phyloP scores from a whole-genome alignment of 2,888 invertebrate genomes.

The Phragmatobia fuliginosa region DNA sequence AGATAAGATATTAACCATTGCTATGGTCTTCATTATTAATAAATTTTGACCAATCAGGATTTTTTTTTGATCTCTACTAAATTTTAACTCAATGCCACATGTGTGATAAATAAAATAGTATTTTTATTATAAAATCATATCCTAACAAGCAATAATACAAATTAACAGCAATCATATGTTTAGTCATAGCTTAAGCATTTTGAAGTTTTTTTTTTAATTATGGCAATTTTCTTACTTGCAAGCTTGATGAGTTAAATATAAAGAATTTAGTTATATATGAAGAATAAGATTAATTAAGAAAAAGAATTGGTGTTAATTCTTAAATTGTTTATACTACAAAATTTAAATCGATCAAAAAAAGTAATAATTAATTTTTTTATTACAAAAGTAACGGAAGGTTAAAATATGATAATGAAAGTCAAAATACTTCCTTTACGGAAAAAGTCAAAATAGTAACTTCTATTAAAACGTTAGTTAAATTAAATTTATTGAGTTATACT shows the following conservation, averaged over 20 bases:
- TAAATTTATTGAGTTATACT: background rate
- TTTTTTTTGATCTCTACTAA: background rate
- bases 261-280: too few relatives aligned
- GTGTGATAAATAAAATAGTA: background rate
- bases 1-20: background rate
- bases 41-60: background rate
- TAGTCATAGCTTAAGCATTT: background rate
- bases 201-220: background rate
- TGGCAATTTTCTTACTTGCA: background rate
- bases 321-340: too few relatives aligned
- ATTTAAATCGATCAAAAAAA: too few relatives aligned
- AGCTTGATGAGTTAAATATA: too few relatives aligned
- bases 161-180: background rate
- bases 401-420: background rate
- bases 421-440: background rate
- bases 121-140: conserved; percentile 3
- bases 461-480: background rate
- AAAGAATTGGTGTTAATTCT: too few relatives aligned
- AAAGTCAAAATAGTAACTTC: background rate
- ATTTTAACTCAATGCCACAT: background rate
- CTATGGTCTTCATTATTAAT: background rate
- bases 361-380: too few relatives aligned
- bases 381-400: background rate
- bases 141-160: conserved; percentile 3
- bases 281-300: too few relatives aligned